A percentile compares a stretch with the other conserved stretches of the same genome.
These are phyloP conservation scores for Hydropsyche betteni DNA, from an alignment of 2,888 invertebrate species.

Conservation along the genomic window DNA sequence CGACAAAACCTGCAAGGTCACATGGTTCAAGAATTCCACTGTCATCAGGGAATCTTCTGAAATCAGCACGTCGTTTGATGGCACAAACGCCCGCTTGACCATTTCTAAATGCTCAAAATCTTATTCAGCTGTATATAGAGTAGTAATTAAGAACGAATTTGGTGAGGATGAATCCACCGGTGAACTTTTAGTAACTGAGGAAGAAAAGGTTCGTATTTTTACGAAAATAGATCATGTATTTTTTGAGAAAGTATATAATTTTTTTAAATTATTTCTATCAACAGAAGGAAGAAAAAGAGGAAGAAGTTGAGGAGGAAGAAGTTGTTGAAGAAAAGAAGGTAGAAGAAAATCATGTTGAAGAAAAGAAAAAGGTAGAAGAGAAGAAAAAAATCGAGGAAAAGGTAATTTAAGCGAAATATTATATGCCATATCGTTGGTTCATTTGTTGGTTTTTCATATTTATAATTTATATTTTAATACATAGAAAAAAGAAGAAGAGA, in stretches of 20 bases:
- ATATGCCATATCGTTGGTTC: no score
- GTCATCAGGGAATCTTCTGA: constrained; percentile 81
- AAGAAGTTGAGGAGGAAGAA: constrained; percentile 54
- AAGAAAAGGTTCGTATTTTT: constrained; percentile 57
- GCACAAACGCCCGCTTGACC: constrained; percentile 79
- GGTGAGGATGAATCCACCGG: constrained; percentile 91
- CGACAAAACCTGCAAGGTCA: constrained; percentile 82
- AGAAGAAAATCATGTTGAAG: constrained; percentile 57
- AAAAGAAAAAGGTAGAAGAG: constrained; percentile 54
- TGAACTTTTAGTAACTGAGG: constrained; percentile 79
- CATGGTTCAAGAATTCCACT: constrained; percentile 86
- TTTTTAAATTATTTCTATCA: constrained; percentile 43
- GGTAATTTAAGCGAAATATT: constrained; percentile 44
- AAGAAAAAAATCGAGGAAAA: constrained; percentile 57
- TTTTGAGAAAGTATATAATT: constrained; percentile 28
- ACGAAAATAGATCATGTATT: constrained; percentile 51
- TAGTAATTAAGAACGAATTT: constrained; percentile 88
- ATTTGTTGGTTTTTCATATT: constrained; percentile 51
- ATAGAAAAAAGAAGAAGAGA: constrained; percentile 60
- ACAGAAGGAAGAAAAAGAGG: constrained; percentile 54
- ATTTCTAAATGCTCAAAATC: constrained; percentile 81
- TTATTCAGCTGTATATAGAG: constrained; percentile 82
- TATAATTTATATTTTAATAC: constrained; percentile 54
- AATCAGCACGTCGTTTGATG: constrained; percentile 83
- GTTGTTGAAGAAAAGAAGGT: constrained; percentile 55